phyloP scores from a whole-genome alignment of 2,888 invertebrate species.

The Parnassius apollo region DNA sequence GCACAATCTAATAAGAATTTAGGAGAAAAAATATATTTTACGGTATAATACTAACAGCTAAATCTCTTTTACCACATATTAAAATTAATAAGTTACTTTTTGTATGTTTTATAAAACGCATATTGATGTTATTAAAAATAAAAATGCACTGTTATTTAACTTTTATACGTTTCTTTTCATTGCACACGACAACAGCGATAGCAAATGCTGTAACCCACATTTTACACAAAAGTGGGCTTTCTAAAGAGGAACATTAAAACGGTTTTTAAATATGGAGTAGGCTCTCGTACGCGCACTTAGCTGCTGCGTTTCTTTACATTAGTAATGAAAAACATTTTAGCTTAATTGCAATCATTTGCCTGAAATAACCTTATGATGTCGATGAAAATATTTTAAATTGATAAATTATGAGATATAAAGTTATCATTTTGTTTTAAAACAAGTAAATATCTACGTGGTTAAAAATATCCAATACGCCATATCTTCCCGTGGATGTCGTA shows the following conservation, averaged over 20 bases:
- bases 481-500: no score
- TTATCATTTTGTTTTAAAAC: no score
- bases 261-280: conserved; percentile 22
- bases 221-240: conserved; percentile 22
- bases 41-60: no score
- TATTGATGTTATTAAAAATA: not conserved
- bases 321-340: conserved; percentile 18
- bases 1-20: no score
- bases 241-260: conserved; percentile 22
- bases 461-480: no score
- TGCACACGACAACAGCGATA: conserved; percentile 5
- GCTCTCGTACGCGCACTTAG: conserved; percentile 11
- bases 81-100: no score
- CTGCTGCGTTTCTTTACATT: conserved; percentile 19
- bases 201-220: conserved; percentile 18
- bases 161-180: not conserved
- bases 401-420: no score
- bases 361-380: not conserved
- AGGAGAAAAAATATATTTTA: no score
- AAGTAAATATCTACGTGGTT: no score
- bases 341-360: conserved; percentile 19
- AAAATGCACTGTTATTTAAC: not conserved
- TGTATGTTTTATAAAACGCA: no score
- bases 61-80: no score
- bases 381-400: not conserved